A percentile compares a stretch with the other conserved stretches of the same genome.
These are phyloP conservation scores for Fragum whitleyi DNA, from an alignment of 2,888 invertebrate species.

Conservation along the genomic window DNA sequence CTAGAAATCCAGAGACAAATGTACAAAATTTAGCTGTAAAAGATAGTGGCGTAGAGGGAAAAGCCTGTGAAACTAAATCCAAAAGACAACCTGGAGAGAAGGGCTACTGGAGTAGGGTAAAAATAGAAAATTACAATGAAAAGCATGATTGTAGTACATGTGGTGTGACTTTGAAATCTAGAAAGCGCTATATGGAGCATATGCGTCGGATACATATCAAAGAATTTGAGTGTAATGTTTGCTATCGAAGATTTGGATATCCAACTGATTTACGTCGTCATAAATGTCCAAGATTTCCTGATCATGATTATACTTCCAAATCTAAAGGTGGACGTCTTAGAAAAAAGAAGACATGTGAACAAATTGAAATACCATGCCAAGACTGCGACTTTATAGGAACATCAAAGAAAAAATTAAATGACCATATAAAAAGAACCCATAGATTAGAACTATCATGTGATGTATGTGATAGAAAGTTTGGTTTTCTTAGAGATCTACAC, in stretches of 20 bases:
- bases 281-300: slow-evolving; percentile 43
- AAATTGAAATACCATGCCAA: slow-evolving; percentile 51
- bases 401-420: slow-evolving; percentile 63
- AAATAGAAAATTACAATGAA: slow-evolving; percentile 42
- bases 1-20: too few relatives aligned
- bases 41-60: not conserved
- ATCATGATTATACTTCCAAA: slow-evolving; percentile 31
- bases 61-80: not conserved
- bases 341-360: slow-evolving; percentile 9
- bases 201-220: slow-evolving; percentile 54
- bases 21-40: not conserved
- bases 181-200: slow-evolving; percentile 58
- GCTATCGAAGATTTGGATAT: slow-evolving; percentile 58
- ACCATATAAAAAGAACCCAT: slow-evolving; percentile 72
- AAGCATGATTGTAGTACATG: slow-evolving; percentile 51
- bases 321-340: slow-evolving; percentile 37
- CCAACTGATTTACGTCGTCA: slow-evolving; percentile 62
- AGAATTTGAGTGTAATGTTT: slow-evolving; percentile 54
- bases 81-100: slow-evolving; percentile 47
- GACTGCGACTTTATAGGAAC: slow-evolving; percentile 70
- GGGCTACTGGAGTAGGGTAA: slow-evolving; percentile 55
- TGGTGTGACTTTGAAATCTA: slow-evolving; percentile 53
- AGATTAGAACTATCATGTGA: slow-evolving; percentile 69
- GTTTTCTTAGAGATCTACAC: slow-evolving; percentile 70
- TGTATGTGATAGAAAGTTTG: slow-evolving; percentile 74